Conservation (phyloP, 2,113 vertebrate genomes). For the Notarius quadriscutis region DNA sequence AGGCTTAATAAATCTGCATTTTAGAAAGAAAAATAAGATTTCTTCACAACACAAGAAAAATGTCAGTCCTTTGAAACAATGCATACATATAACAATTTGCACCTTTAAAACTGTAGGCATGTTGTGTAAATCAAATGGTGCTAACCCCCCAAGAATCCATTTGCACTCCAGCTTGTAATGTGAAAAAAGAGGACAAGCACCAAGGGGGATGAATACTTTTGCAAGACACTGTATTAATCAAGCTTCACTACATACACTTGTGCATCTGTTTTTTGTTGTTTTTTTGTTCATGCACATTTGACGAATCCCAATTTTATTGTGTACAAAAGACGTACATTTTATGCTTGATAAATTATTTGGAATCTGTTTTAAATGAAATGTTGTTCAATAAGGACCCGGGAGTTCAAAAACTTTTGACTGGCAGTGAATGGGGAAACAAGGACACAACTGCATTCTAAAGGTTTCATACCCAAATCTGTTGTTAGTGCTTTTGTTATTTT, state of each 20-base stretch:
- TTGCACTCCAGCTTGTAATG: too few species aligned
- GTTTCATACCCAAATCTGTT: background rate
- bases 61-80: too few species aligned
- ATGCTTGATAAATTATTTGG: background rate
- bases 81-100: background rate
- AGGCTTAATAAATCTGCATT: background rate
- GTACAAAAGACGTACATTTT: background rate
- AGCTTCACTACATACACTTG: background rate
- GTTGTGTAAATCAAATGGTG: too few species aligned
- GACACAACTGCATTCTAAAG: background rate
- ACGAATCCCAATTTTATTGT: background rate
- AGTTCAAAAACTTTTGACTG: background rate
- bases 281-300: too few species aligned
- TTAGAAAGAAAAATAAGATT: background rate
- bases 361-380: background rate
- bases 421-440: background rate
- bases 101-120: too few species aligned
- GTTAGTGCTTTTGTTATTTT: background rate
- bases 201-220: too few species aligned
- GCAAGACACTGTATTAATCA: background rate
- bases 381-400: background rate
- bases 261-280: background rate
- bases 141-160: too few species aligned
- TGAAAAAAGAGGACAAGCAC: too few species aligned
- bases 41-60: background rate